Percentiles rank a stretch among this genome's conserved stretches.
Conservation (phyloP, 92 coral and sea anemone species). For the Epizoanthus fatuus region DNA sequence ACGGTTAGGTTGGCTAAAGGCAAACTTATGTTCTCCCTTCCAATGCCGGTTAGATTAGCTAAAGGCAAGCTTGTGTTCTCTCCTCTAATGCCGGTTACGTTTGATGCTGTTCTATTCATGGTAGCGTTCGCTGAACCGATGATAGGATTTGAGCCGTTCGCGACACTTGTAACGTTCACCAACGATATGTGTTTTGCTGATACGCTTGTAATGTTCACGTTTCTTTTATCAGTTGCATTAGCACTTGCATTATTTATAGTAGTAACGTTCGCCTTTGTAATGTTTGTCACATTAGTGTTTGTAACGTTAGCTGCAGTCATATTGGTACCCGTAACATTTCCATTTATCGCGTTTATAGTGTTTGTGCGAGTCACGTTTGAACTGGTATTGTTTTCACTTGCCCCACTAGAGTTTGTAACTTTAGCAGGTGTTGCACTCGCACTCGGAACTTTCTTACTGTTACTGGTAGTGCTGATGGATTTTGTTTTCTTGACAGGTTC, state of each 20-base stretch:
- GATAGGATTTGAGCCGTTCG: neutral
- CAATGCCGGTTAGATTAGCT: neutral
- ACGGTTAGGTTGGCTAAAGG: conserved; percentile 40
- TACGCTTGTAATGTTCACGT: neutral
- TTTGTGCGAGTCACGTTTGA: neutral
- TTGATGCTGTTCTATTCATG: conserved; percentile 1
- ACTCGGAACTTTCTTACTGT: neutral
- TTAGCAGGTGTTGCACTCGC: conserved; percentile 23
- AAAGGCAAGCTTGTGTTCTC: neutral
- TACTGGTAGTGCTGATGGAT: neutral
- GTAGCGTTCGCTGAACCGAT: neutral
- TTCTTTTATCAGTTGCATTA: neutral
- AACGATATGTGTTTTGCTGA: neutral
- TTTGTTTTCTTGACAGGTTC: neutral
- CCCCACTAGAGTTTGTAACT: conserved; percentile 32
- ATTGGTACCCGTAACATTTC: conserved; percentile 31
- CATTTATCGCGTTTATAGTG: conserved; percentile 25
- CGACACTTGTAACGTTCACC: neutral
- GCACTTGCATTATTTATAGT: conserved; percentile 1
- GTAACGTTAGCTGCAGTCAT: neutral
- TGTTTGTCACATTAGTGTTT: conserved; percentile 8
- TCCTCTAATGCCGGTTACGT: conserved; percentile 13
- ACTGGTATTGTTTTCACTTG: conserved; percentile 25
- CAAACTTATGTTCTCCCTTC: conserved; percentile 7
- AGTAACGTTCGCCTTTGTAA: conserved; percentile 17